phyloP scores from a whole-genome alignment of 2,888 invertebrate species.

The Nemotelus nigrinus region DNA sequence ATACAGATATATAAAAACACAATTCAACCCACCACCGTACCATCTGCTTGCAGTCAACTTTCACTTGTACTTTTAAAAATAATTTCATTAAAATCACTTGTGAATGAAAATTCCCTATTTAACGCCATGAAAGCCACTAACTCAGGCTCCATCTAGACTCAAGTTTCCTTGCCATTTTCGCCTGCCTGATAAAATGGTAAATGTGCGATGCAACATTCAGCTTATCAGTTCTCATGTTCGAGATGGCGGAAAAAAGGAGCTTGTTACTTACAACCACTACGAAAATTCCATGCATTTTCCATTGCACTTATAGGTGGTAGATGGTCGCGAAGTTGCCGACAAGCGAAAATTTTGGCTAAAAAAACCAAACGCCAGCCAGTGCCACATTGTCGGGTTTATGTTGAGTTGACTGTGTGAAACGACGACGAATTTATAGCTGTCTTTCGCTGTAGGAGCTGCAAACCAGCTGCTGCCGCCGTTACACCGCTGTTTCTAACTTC shows the following conservation, averaged over 20 bases:
- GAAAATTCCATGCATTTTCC: conserved; percentile 7
- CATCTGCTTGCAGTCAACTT: conserved; percentile 34
- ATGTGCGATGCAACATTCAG: conserved; percentile 11
- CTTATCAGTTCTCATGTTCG: not conserved
- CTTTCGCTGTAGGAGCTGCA: conserved; percentile 1
- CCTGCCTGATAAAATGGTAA: not conserved
- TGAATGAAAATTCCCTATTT: conserved; percentile 39
- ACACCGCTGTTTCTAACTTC: conserved; percentile 31
- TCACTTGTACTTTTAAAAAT: conserved; percentile 34
- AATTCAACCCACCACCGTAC: not conserved
- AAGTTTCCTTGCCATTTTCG: too few relatives aligned
- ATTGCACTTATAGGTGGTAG: conserved; percentile 13
- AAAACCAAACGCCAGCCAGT: not conserved
- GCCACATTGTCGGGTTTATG: not conserved
- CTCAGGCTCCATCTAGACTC: not conserved
- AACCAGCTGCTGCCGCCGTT: conserved; percentile 13
- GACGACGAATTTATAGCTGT: conserved; percentile 25
- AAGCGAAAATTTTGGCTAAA: conserved; percentile 17
- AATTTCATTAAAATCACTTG: conserved; percentile 44
- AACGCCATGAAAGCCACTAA: conserved; percentile 13
- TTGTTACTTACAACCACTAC: conserved; percentile 39
- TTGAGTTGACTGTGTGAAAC: not conserved
- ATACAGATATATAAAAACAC: not conserved
- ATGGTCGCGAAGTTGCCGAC: conserved; percentile 27
- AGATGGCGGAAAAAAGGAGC: conserved; percentile 3